These are phyloP conservation scores for Alosa sapidissima DNA, from an alignment of 2,797 vertebrate species.

Conservation along the genomic window DNA sequence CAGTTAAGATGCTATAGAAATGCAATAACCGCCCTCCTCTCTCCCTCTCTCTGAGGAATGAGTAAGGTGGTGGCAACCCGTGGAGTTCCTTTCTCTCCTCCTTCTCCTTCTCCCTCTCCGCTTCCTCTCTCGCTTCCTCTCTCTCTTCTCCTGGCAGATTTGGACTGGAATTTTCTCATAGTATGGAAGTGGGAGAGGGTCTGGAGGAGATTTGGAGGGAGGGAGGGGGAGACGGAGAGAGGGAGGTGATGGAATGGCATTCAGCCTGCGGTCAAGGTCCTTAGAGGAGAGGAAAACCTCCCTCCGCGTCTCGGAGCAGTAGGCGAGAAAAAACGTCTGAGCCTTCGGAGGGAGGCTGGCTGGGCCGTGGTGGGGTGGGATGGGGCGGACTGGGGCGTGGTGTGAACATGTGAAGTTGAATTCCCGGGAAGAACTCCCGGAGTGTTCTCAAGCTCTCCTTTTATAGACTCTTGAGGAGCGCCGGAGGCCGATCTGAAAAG, in stretches of 20 bases:
- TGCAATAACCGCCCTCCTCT: neutral
- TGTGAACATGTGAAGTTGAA: neutral
- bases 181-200: neutral
- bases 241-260: constrained; percentile 16
- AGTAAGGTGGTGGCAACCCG: constrained; percentile 27
- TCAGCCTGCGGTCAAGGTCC: constrained; percentile 54
- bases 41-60: neutral
- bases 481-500: neutral
- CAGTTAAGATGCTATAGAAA: too few species aligned
- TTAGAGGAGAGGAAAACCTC: constrained; percentile 52
- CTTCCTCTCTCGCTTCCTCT: neutral
- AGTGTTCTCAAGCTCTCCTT: neutral
- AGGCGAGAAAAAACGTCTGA: neutral
- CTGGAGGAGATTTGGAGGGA: neutral
- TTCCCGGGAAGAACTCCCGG: neutral
- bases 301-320: neutral
- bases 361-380: neutral
- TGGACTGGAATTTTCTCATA: neutral
- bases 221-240: neutral
- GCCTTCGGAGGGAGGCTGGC: neutral
- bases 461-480: neutral
- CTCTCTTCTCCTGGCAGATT: neutral
- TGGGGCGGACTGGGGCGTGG: neutral
- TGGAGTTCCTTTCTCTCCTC: constrained; percentile 1
- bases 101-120: neutral